phyloP scores from a whole-genome alignment of 1,140 invertebrate genomes.

The Cotesia typhae region DNA sequence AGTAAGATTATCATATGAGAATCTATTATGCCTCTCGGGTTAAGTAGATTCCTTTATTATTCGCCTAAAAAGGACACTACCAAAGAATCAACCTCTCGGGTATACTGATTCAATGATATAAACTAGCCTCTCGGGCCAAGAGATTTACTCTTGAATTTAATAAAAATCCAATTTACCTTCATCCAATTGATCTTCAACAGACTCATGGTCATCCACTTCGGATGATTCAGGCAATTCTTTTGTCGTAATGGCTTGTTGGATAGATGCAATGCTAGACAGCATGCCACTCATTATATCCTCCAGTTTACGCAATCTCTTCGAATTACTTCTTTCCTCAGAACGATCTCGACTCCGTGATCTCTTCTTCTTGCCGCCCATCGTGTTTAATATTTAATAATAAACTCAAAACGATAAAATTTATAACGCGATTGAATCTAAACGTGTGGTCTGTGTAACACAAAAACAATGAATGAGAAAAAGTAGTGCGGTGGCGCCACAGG shows the following conservation, averaged over 20 bases:
- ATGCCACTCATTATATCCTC: constrained; percentile 2
- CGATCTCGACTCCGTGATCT: constrained; percentile 12
- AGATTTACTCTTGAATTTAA: constrained; percentile 4
- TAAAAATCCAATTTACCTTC: constrained; percentile 5
- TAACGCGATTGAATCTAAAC: constrained; percentile 11
- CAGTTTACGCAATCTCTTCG: constrained; percentile 1
- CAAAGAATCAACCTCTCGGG: constrained; percentile 16
- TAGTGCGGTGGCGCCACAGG: neutral
- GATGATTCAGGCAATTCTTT: neutral
- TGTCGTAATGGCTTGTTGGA: neutral
- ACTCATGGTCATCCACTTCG: neutral
- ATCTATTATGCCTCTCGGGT: no score
- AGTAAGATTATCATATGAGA: no score
- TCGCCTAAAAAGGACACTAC: constrained; percentile 18
- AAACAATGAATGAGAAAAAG: constrained; percentile 14
- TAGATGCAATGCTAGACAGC: constrained; percentile 1
- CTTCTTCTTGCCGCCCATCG: constrained; percentile 17
- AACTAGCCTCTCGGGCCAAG: constrained; percentile 1
- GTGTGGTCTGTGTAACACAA: constrained; percentile 16
- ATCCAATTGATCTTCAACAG: neutral
- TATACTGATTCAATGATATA: constrained; percentile 12
- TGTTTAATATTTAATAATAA: neutral
- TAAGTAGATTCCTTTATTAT: no score
- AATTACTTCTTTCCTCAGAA: neutral
- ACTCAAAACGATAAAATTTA: neutral